Conservation (phyloP, 2,888 invertebrate species). For the Hecatera dysodea region DNA sequence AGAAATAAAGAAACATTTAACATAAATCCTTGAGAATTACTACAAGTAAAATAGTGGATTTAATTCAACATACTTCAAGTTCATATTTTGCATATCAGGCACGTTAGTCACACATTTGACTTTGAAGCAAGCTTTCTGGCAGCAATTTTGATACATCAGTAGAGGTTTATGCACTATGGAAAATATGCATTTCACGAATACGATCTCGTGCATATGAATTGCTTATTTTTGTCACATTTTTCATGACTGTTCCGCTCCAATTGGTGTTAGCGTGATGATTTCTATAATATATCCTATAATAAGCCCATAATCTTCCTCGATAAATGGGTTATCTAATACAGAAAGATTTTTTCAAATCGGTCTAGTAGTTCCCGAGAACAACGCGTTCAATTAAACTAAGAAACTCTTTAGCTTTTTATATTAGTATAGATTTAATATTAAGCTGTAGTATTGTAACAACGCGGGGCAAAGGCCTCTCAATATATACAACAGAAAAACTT, state of each 20-base stretch:
- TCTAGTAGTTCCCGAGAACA: no score
- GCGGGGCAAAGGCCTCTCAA: background rate
- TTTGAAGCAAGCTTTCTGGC: slow-evolving; percentile 58
- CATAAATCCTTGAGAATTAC: slow-evolving; percentile 27
- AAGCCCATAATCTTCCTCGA: no score
- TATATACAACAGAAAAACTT: slow-evolving; percentile 10
- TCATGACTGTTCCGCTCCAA: no score
- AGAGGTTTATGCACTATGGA: slow-evolving; percentile 3
- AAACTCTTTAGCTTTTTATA: no score
- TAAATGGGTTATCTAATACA: no score
- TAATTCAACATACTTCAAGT: slow-evolving; percentile 39
- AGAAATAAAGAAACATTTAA: slow-evolving; percentile 26
- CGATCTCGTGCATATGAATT: background rate
- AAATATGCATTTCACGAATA: slow-evolving; percentile 3
- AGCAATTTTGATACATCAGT: slow-evolving; percentile 39
- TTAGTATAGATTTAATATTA: no score
- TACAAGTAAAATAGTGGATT: slow-evolving; percentile 15
- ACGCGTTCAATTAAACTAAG: no score
- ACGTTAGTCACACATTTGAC: slow-evolving; percentile 67
- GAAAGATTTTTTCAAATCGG: no score
- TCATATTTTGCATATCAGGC: slow-evolving; percentile 62
- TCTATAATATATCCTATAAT: no score
- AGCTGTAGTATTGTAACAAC: background rate
- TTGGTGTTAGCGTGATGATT: no score
- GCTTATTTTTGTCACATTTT: background rate